A percentile compares a stretch with the other conserved stretches of the same genome.
phyloP scores from a whole-genome alignment of 2,888 invertebrate species.

The Cheilosia grossa region DNA sequence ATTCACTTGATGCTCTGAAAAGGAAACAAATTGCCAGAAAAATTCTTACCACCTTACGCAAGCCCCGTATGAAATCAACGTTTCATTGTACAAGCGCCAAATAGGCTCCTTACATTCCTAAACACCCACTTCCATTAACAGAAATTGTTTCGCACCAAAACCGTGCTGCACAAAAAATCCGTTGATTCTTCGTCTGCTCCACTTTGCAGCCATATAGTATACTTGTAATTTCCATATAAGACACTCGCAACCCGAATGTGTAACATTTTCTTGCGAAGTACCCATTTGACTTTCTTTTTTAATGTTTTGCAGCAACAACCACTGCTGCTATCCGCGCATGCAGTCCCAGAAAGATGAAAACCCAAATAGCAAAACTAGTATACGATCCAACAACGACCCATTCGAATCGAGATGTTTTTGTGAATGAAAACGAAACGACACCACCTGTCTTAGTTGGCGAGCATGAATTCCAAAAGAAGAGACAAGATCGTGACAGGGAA shows the following conservation, averaged over 20 bases:
- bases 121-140: constrained; percentile 41
- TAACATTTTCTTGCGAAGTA: constrained; percentile 28
- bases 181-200: constrained; percentile 13
- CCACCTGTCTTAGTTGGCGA: neutral
- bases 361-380: constrained; percentile 66
- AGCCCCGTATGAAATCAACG: constrained; percentile 18
- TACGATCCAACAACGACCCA: constrained; percentile 53
- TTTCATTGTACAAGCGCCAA: constrained; percentile 25
- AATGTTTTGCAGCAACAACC: constrained; percentile 33
- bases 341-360: constrained; percentile 66
- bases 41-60: constrained; percentile 32
- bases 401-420: constrained; percentile 36
- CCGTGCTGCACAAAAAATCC: too few relatives aligned
- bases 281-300: constrained; percentile 51
- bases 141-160: constrained; percentile 49
- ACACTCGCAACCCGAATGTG: neutral
- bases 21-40: constrained; percentile 31
- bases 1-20: constrained; percentile 1
- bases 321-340: constrained; percentile 35
- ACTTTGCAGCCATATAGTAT: constrained; percentile 53
- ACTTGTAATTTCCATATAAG: constrained; percentile 37
- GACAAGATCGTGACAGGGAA: constrained; percentile 77
- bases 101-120: constrained; percentile 44
- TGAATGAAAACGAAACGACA: constrained; percentile 60
- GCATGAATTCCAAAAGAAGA: constrained; percentile 76